Evolutionary conservation across 1,140 invertebrate genomes (phyloP), one percentile per base, ranked within the genome.

Genomic region (Drosophila repletoides): DNA sequence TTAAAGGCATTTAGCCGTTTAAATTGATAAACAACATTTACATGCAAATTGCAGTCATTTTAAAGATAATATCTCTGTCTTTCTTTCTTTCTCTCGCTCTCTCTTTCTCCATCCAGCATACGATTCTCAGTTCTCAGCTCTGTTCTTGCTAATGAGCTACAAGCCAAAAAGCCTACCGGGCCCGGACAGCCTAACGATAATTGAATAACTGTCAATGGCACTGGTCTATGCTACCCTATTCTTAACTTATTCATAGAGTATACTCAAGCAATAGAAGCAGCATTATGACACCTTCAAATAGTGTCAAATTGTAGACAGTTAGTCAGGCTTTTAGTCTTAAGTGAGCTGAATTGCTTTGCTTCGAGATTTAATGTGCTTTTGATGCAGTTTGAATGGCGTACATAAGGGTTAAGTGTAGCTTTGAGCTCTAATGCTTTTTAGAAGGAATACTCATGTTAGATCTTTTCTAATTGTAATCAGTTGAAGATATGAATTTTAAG

Each of bases 11-110:
- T 86, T 86, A 87, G 81, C 81, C 81, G 76, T 80, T 80, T 76
- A 86, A 86, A 86, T 86, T 86, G 80, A 86, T 86, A 87, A 86
- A 86, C 81, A 87, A 86, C 80, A 87, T 87, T 87, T 80, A 86
- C 81, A 86, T 86, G 80, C 81, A 86, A 86, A 86, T 86, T 86
- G 76, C 76, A 76, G 81, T 87, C 69, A 86, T 86, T 86, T n/a
- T 86, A 80, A 51, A 36, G 80, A 86, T 86, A 86, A 76, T 56
- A 86, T 86, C 79, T 75, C 28, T 51, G 49, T 40, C 38, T 67
- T 48, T 58, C 36, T 36, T 41, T 40, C 41, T 17, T 33, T 3
- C 51, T 26, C 19, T 14, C 10, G 10, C 26, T 69, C 72, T 69
- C 9, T 19, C 10, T n/a, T 34, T 40, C 5, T 9, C 3, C 22